Base-by-base conservation (phyloP, 1,140 invertebrate species). In the Vanessa tameamea region DNA sequence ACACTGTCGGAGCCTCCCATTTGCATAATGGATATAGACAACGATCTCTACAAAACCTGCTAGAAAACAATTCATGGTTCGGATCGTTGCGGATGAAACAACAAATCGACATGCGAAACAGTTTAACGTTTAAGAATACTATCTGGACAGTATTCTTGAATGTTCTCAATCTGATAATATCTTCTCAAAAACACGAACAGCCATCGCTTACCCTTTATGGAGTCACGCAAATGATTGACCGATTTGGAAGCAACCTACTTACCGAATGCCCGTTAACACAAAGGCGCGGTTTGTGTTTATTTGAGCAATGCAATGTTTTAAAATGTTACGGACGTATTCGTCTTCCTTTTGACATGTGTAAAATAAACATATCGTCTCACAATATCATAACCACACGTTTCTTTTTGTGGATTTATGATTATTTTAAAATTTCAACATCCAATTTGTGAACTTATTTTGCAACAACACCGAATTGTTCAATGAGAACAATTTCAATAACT, bases 21-120 rank as follows among this genome's bases (percentile, higher is more conserved):
- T 89, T 89, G 82, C 84, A 89, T 91, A 90, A 90, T 90, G 84
- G 85, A 86, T 80, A 76, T 77, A 80, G 84, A 84, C 82, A 85
- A 81, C 77, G 80, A 78, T 79, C 80, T 82, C 63, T 72, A 73
- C 73, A 72, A 79, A 85, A 82, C 81, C 79, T 80, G 79, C 73
- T 79, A 37, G 75, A 77, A 80, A 84, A 75, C 79, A 37, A 61
- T 61, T 61, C 26, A 61, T 61, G 23, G 57, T 37, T 61, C 15
- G 23, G 13, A 61, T 37, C 55, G 55, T 59, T 57, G 16, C 9
- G 15, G 79, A 82, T 77, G 68, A 31, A 48, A 31, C 57, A 26
- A 37, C 77, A 63, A 78, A 80, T 75, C 11, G 14, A 64, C 69
- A 48, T 68, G 72, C 61, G 69, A 82, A 88, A 84, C 76, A 82